These are phyloP conservation scores for Phorcus lineatus DNA, from an alignment of 2,888 invertebrate genomes.

Conservation along the genomic window DNA sequence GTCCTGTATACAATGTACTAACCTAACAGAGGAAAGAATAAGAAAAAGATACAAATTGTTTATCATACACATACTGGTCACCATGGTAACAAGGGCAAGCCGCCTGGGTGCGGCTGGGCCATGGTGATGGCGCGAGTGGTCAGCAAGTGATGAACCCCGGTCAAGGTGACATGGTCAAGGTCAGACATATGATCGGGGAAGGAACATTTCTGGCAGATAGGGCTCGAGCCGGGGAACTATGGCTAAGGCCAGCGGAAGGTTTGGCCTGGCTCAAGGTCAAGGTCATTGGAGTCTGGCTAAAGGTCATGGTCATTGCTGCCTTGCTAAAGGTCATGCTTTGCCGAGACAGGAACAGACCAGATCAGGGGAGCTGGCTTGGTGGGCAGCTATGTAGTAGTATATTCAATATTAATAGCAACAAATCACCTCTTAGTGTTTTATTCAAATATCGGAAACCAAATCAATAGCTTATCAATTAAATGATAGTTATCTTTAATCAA, in stretches of 20 bases:
- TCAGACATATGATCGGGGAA: slow-evolving; percentile 29
- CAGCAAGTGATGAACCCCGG: slow-evolving; percentile 17
- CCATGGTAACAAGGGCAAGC: slow-evolving; percentile 29
- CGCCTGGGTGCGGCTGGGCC: slow-evolving; percentile 30
- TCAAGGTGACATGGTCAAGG: slow-evolving; percentile 31
- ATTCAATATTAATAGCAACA: slow-evolving; percentile 14
- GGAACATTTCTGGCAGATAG: slow-evolving; percentile 20
- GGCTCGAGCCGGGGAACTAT: slow-evolving; percentile 26
- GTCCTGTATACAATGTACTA: neutral
- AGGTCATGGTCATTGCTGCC: slow-evolving; percentile 25
- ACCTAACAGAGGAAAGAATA: slow-evolving; percentile 6
- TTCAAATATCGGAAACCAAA: too few relatives aligned
- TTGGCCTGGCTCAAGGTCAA: slow-evolving; percentile 32
- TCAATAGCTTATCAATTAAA: too few relatives aligned
- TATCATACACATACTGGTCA: slow-evolving; percentile 31
- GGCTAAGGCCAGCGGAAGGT: slow-evolving; percentile 27
- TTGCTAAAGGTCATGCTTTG: slow-evolving; percentile 25
- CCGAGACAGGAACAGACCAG: slow-evolving; percentile 6
- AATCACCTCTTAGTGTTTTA: neutral
- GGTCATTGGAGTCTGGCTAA: slow-evolving; percentile 18
- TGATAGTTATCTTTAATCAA: too few relatives aligned
- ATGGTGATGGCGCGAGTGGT: slow-evolving; percentile 26
- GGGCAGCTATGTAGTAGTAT: slow-evolving; percentile 21
- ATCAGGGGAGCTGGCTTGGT: slow-evolving; percentile 12
- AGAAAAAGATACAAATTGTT: slow-evolving; percentile 15